Evolutionary conservation across 92 coral and sea anemone genomes (phyloP).

Genomic region (Phenganax marumi): DNA sequence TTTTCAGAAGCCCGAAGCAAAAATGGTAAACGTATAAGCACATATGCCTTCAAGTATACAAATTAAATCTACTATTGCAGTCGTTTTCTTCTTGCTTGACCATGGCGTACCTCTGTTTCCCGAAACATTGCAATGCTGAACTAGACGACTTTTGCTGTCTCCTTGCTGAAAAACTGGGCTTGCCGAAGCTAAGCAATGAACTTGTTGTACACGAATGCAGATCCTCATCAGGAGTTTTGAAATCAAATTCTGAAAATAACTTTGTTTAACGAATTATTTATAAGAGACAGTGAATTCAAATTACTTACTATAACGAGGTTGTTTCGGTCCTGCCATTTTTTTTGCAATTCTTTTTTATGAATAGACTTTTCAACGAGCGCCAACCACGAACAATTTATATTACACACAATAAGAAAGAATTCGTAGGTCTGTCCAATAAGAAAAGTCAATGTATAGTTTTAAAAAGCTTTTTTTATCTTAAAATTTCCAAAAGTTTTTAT

Average conservation of each 20-base stretch:
- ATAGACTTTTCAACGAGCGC: not conserved
- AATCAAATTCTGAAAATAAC: slow-evolving; percentile 60
- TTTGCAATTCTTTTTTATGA: not conserved
- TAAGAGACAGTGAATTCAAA: not conserved
- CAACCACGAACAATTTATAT: not conserved
- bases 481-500: not conserved
- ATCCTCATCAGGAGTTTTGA: slow-evolving; percentile 56
- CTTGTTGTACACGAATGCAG: slow-evolving; percentile 62
- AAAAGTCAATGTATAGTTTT: not conserved
- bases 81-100: too few species aligned
- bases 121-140: slow-evolving; percentile 25
- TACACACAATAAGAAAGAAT: not conserved
- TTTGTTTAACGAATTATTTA: too few species aligned
- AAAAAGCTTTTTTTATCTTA: not conserved
- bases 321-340: slow-evolving; percentile 24
- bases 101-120: slow-evolving; percentile 11
- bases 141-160: slow-evolving; percentile 35
- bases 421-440: too few species aligned
- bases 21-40: too few species aligned
- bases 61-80: too few species aligned
- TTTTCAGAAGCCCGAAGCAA: too few species aligned
- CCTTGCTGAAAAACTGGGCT: slow-evolving; percentile 44
- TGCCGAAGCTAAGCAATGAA: slow-evolving; percentile 66
- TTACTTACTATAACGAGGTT: slow-evolving; percentile 36
- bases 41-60: too few species aligned